These are phyloP conservation scores for Opisthograptis luteolata DNA, from an alignment of 2,888 invertebrate species.

Conservation along the genomic window DNA sequence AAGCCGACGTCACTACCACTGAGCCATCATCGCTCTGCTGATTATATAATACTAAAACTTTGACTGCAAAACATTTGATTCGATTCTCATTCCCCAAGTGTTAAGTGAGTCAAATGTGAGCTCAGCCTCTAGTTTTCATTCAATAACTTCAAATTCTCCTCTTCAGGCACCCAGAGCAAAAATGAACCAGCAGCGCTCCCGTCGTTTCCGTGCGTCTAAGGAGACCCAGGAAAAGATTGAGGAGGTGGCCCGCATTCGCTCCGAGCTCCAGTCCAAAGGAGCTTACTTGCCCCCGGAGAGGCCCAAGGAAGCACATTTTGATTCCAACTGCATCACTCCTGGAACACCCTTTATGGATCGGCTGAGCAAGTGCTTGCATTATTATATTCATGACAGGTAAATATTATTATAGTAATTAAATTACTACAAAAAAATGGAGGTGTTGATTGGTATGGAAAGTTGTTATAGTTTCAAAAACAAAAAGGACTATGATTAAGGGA, in stretches of 20 bases:
- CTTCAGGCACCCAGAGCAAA: conserved; percentile 97
- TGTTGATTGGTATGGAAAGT: no score
- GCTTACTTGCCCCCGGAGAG: conserved; percentile 93
- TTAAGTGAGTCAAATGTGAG: no score
- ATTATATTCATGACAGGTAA: conserved; percentile 92
- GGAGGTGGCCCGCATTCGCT: conserved; percentile 92
- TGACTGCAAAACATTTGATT: no score
- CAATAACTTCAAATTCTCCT: background rate
- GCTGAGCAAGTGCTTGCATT: conserved; percentile 92
- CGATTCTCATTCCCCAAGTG: no score
- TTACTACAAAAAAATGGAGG: background rate
- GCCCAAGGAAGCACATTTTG: conserved; percentile 96
- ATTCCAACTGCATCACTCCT: conserved; percentile 99
- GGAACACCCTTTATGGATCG: conserved; percentile 99
- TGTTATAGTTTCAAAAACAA: no score
- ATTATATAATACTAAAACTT: no score
- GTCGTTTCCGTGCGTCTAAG: conserved; percentile 98
- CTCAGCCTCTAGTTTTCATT: background rate
- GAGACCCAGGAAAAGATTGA: conserved; percentile 95
- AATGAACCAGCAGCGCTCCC: conserved; percentile 99
- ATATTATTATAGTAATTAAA: background rate
- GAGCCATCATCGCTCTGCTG: no score
- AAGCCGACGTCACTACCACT: no score
- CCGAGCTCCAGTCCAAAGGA: conserved; percentile 89
- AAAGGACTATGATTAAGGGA: no score